These are phyloP conservation scores for Zaprionus vittiger DNA, from an alignment of 1,140 invertebrate genomes.

Conservation along the genomic window DNA sequence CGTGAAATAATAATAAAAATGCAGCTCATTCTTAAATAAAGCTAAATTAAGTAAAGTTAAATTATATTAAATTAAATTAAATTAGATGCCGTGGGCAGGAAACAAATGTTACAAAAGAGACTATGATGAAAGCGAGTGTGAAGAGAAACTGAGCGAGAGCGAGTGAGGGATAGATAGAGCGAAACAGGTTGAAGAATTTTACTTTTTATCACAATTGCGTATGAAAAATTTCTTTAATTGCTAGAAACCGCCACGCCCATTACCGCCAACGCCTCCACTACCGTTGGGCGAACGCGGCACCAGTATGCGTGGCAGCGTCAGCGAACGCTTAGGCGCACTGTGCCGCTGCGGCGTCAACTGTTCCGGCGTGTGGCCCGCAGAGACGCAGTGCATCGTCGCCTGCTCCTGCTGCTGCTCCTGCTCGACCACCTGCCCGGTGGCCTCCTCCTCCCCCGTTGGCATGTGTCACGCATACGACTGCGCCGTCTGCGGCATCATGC, in stretches of 20 bases:
- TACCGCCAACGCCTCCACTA: slow-evolving; percentile 22
- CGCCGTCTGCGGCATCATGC: slow-evolving; percentile 78
- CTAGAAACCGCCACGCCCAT: slow-evolving; percentile 76
- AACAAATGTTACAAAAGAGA: slow-evolving; percentile 81
- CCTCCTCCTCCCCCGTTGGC: slow-evolving; percentile 27
- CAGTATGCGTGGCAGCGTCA: slow-evolving; percentile 74
- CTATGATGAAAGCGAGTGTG: slow-evolving; percentile 26
- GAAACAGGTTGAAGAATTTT: slow-evolving; percentile 36
- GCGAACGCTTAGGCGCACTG: slow-evolving; percentile 68
- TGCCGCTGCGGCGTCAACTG: slow-evolving; percentile 45
- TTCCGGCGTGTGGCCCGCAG: slow-evolving; percentile 31
- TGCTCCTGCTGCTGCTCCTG: background rate
- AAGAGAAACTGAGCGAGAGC: slow-evolving; percentile 11
- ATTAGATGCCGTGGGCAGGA: slow-evolving; percentile 57
- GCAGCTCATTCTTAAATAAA: slow-evolving; percentile 49
- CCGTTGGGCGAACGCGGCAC: slow-evolving; percentile 58
- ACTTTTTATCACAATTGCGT: slow-evolving; percentile 84
- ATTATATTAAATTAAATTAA: slow-evolving; percentile 54
- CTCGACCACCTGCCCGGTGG: background rate
- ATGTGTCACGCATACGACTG: slow-evolving; percentile 83
- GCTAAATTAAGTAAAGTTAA: slow-evolving; percentile 35
- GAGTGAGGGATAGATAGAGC: slow-evolving; percentile 20
- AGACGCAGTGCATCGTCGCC: background rate
- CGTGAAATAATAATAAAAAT: slow-evolving; percentile 61
- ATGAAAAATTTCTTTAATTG: slow-evolving; percentile 84